Conservation (phyloP, 2,888 invertebrate species). For the Trissolcus brochymenae region DNA sequence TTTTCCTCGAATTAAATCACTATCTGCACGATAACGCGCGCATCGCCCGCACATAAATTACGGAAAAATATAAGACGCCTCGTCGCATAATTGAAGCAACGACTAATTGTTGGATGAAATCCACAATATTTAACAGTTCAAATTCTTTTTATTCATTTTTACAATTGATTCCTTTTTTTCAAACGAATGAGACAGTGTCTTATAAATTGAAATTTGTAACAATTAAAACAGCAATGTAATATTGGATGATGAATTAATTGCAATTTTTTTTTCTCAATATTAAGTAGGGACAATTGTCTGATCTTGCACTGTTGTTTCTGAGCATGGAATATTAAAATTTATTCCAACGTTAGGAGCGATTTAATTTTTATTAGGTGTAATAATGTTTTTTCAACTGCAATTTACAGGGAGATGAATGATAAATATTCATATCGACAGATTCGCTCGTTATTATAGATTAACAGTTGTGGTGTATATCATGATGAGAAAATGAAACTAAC, state of each 20-base stretch:
- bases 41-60: conserved; percentile 51
- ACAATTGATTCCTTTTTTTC: too few species aligned
- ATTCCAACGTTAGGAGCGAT: conserved; percentile 22
- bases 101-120: conserved; percentile 49
- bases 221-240: too few species aligned
- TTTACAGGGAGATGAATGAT: conserved; percentile 10
- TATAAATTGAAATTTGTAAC: too few species aligned
- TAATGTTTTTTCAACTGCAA: conserved; percentile 18
- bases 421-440: conserved; percentile 43
- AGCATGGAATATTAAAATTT: background rate
- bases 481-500: conserved; percentile 46
- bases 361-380: conserved; percentile 47
- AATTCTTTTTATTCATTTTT: too few species aligned
- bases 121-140: too few species aligned
- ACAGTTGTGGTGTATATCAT: conserved; percentile 44
- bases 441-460: conserved; percentile 25
- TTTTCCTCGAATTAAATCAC: conserved; percentile 58
- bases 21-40: conserved; percentile 51
- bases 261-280: background rate
- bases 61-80: conserved; percentile 55
- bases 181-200: too few species aligned
- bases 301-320: too few species aligned
- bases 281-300: too few species aligned
- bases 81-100: conserved; percentile 44
- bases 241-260: background rate